phyloP scores from a whole-genome alignment of 2,113 vertebrate genomes.

The Synchiropus splendidus region DNA sequence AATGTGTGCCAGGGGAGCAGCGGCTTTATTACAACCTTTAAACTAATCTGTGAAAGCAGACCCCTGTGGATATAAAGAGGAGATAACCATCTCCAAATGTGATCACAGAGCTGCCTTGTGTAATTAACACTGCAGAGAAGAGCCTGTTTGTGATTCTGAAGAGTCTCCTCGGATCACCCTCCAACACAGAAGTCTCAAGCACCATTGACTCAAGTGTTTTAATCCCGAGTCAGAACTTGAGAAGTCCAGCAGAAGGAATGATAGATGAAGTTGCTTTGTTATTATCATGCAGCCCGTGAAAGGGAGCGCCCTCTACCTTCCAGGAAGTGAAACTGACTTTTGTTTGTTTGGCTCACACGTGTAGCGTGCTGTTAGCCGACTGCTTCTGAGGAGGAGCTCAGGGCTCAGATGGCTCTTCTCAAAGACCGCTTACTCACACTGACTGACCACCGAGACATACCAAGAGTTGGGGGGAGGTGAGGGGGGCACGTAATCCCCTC shows the following conservation, averaged over 20 bases:
- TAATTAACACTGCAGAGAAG: constrained; percentile 1
- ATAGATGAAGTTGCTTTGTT: too few species aligned
- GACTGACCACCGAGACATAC: constrained; percentile 32
- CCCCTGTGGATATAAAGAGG: constrained; percentile 36
- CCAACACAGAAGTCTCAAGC: too few species aligned
- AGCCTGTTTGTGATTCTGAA: too few species aligned
- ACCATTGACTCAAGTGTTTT: too few species aligned
- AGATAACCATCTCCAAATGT: constrained; percentile 22
- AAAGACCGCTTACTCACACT: constrained; percentile 18
- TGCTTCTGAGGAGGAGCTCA: not conserved
- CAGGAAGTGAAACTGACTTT: too few species aligned
- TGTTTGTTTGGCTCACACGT: too few species aligned
- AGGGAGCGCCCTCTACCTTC: too few species aligned
- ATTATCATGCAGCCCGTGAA: too few species aligned
- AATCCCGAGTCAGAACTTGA: too few species aligned
- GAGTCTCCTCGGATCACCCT: too few species aligned
- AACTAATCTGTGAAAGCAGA: constrained; percentile 43
- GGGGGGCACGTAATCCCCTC: constrained; percentile 13
- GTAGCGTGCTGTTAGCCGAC: constrained; percentile 1
- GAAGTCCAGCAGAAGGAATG: too few species aligned
- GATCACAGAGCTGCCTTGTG: not conserved
- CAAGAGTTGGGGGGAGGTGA: not conserved
- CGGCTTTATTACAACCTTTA: constrained; percentile 38
- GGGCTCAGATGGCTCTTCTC: constrained; percentile 6
- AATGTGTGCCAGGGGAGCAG: constrained; percentile 38